phyloP scores from a whole-genome alignment of 2,797 vertebrate genomes.

The Danio choprae region DNA sequence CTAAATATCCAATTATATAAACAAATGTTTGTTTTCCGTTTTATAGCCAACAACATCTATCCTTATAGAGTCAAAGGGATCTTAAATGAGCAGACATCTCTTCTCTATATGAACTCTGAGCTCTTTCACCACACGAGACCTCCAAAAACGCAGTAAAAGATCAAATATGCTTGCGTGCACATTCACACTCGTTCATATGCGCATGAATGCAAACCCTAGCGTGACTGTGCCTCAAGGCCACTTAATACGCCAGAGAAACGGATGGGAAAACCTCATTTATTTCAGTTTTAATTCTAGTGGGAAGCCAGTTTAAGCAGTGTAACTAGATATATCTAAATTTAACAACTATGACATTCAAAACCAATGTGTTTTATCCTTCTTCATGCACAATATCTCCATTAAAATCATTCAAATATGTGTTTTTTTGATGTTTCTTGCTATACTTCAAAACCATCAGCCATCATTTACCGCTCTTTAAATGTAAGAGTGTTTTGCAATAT shows the following conservation, averaged over 20 bases:
- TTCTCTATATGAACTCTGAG: background rate
- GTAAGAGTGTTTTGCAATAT: background rate
- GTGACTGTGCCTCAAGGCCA: background rate
- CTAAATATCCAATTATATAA: too few relatives aligned
- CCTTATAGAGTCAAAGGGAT: background rate
- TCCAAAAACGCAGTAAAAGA: background rate
- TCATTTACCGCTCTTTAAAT: background rate
- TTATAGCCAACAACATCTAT: background rate
- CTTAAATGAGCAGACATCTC: background rate
- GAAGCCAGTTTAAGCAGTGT: too few relatives aligned
- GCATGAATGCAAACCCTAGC: constrained; percentile 9
- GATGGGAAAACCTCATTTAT: background rate
- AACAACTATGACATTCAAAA: background rate
- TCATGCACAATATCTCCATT: too few relatives aligned
- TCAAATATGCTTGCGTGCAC: background rate
- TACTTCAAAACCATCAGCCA: background rate
- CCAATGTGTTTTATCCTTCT: background rate
- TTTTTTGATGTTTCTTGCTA: background rate
- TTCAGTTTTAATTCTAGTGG: too few relatives aligned
- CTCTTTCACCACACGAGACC: background rate
- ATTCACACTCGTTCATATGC: background rate
- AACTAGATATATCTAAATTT: background rate
- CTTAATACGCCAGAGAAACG: background rate
- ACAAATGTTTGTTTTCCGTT: background rate
- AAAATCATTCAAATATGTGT: too few relatives aligned